Conservation (phyloP, 2,113 vertebrate species). For the Ascaphus truei region DNA sequence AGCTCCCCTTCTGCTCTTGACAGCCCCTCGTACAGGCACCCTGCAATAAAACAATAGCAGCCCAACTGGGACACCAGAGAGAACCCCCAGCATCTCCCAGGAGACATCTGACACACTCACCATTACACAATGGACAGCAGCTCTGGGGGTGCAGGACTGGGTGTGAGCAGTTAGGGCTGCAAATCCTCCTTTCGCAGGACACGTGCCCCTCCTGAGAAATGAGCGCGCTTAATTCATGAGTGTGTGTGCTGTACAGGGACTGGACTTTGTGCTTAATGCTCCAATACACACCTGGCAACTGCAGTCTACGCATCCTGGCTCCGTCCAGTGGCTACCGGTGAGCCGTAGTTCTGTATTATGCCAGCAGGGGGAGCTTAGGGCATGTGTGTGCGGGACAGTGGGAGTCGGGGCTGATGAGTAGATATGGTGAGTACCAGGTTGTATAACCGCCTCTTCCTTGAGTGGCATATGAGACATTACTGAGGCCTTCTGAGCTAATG, state of each 20-base stretch:
- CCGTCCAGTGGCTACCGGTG: slow-evolving; percentile 48
- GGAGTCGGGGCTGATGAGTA: slow-evolving; percentile 5
- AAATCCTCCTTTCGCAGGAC: slow-evolving; percentile 49
- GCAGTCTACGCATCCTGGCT: slow-evolving; percentile 53
- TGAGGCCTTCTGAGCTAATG: slow-evolving; percentile 13
- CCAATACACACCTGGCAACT: slow-evolving; percentile 54
- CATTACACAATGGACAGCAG: slow-evolving; percentile 63
- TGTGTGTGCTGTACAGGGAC: too few relatives aligned
- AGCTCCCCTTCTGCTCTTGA: slow-evolving; percentile 59
- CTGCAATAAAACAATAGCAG: slow-evolving; percentile 43
- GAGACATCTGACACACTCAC: slow-evolving; percentile 39
- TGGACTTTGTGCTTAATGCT: too few relatives aligned
- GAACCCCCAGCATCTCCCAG: neutral
- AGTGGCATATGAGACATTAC: slow-evolving; percentile 6
- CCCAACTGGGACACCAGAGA: neutral
- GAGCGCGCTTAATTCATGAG: neutral
- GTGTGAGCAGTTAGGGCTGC: slow-evolving; percentile 59
- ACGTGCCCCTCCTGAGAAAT: slow-evolving; percentile 51
- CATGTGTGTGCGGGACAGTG: neutral
- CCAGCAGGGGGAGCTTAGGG: slow-evolving; percentile 45
- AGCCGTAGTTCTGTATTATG: slow-evolving; percentile 40
- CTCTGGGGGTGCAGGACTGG: slow-evolving; percentile 43
- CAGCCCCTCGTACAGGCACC: slow-evolving; percentile 60
- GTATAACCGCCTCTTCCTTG: neutral
- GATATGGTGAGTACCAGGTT: neutral